phyloP scores from a whole-genome alignment of 2,888 invertebrate species.

The Lobophora halterata region DNA sequence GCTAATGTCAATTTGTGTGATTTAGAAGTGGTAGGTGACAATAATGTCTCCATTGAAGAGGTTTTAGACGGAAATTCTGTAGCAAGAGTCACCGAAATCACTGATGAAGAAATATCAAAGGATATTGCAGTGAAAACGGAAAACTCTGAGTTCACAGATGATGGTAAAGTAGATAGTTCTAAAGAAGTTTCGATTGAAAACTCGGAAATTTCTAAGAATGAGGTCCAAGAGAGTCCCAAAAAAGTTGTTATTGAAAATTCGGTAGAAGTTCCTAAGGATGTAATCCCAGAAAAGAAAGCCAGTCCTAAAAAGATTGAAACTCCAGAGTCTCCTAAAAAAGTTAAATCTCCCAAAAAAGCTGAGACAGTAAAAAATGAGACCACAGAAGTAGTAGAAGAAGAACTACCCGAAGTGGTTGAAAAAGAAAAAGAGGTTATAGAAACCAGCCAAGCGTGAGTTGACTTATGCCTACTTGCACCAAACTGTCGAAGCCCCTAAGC shows the following conservation, averaged over 20 bases:
- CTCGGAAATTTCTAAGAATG: background rate
- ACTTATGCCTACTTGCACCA: no score
- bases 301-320: constrained; percentile 12
- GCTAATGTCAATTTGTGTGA: constrained; percentile 59
- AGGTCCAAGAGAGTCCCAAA: constrained; percentile 2
- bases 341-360: constrained; percentile 3
- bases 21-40: constrained; percentile 49
- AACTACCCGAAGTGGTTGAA: no score
- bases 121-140: no score
- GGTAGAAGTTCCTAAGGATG: constrained; percentile 12
- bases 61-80: constrained; percentile 28
- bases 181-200: constrained; percentile 1
- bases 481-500: no score
- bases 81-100: background rate
- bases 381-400: no score
- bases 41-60: constrained; percentile 36
- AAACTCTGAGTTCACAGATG: no score
- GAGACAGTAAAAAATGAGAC: no score
- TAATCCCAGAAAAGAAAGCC: no score
- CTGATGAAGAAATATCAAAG: no score
- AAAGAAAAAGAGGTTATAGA: no score
- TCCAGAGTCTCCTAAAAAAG: constrained; percentile 6
- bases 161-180: background rate
- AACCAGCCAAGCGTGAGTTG: no score
- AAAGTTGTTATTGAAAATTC: no score